Conservation (phyloP, 2,113 vertebrate genomes). For the Mormoops blainvillei region DNA sequence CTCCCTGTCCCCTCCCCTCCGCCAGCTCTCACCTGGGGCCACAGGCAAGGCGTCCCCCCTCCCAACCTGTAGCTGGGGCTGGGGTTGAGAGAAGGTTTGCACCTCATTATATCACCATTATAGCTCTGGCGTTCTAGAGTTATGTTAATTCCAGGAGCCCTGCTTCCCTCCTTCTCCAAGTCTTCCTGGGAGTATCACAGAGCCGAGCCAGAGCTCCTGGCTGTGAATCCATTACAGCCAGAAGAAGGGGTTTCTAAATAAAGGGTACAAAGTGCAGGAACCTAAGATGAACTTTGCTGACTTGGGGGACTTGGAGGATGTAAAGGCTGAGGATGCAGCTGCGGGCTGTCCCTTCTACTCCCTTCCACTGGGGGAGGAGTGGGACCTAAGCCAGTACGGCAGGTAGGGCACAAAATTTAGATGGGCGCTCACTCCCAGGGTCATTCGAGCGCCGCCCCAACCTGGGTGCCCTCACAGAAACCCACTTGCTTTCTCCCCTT, state of each 20-base stretch:
- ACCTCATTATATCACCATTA: background rate
- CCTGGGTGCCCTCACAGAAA: background rate
- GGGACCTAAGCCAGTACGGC: background rate
- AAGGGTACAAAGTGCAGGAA: background rate
- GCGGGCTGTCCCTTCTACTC: background rate
- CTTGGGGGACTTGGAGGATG: background rate
- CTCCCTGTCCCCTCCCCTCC: rapidly evolving
- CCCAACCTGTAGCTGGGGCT: background rate
- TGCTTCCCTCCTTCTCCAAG: background rate
- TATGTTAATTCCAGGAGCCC: background rate
- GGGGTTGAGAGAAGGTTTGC: background rate
- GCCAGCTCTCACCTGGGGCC: too few species aligned
- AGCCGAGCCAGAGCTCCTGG: background rate
- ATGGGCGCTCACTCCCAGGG: background rate
- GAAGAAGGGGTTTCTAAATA: background rate
- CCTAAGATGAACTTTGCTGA: background rate
- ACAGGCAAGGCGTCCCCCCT: background rate
- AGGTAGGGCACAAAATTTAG: background rate
- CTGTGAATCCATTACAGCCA: background rate
- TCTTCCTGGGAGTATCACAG: background rate
- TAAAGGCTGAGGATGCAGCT: background rate
- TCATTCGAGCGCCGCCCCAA: background rate
- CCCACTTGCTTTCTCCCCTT: background rate
- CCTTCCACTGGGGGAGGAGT: background rate
- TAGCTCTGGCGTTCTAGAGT: background rate